A percentile compares a stretch with the other conserved stretches of the same genome.
Conservation (phyloP, 1,140 invertebrate species). For the Camponotus floridanus region DNA sequence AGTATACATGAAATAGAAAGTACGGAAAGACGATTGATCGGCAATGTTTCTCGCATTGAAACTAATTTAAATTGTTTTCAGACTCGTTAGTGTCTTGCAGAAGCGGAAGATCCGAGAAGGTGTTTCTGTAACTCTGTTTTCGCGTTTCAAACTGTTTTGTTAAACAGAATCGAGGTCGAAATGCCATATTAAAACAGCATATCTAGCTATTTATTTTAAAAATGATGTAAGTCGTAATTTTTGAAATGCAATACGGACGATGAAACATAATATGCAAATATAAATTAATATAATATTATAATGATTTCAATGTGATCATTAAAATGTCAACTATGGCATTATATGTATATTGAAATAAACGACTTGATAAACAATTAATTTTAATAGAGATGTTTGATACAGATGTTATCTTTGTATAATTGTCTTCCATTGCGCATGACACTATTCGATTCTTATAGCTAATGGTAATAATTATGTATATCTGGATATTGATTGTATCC, state of each 20-base stretch:
- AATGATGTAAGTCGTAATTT: background rate
- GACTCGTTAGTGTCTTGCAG: constrained; percentile 69
- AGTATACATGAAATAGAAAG: background rate
- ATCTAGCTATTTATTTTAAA: constrained; percentile 28
- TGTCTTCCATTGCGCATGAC: background rate
- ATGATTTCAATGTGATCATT: constrained; percentile 33
- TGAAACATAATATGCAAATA: constrained; percentile 37
- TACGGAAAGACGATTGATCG: background rate
- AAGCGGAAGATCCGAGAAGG: background rate
- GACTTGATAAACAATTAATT: constrained; percentile 17
- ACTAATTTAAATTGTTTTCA: constrained; percentile 78
- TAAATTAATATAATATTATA: constrained; percentile 23
- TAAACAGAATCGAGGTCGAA: constrained; percentile 10
- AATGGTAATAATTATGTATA: background rate
- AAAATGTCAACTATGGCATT: constrained; percentile 17
- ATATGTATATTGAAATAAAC: background rate
- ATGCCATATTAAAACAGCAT: background rate
- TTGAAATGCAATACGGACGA: constrained; percentile 11
- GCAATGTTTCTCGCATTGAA: constrained; percentile 62
- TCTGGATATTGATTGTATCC: background rate
- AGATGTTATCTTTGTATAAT: background rate
- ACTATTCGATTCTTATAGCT: constrained; percentile 6
- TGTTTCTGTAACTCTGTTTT: background rate
- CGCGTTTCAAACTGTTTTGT: constrained; percentile 11
- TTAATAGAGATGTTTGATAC: background rate